Evolutionary conservation across 2,888 invertebrate genomes (phyloP).

Genomic region (Cosmopolites sordidus): DNA sequence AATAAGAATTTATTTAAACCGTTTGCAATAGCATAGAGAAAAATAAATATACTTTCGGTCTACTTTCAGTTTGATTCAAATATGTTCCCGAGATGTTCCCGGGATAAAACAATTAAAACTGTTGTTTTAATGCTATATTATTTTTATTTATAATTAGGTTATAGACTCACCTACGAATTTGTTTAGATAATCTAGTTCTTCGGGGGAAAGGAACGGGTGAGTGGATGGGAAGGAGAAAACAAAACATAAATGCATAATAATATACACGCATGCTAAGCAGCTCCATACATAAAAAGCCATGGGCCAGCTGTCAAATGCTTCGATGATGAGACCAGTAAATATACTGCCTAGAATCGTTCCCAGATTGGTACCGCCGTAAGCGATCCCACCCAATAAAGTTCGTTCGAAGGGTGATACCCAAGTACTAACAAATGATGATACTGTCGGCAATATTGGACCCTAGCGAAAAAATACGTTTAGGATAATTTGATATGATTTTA

Average conservation of each 20-base stretch:
- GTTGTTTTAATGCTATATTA: too few species aligned
- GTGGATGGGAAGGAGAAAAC: constrained; percentile 56
- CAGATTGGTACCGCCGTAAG: constrained; percentile 71
- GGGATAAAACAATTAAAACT: too few species aligned
- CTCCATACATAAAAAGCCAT: constrained; percentile 25
- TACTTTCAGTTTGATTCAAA: too few species aligned
- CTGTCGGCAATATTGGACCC: constrained; percentile 68
- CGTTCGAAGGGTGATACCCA: constrained; percentile 76
- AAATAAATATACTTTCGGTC: too few species aligned
- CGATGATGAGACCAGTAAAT: constrained; percentile 64
- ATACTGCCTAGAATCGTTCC: constrained; percentile 61
- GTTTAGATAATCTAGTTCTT: constrained; percentile 21
- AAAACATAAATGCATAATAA: constrained; percentile 23
- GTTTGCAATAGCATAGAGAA: too few species aligned
- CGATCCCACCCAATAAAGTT: constrained; percentile 69
- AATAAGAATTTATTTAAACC: too few species aligned
- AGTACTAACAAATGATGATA: constrained; percentile 54
- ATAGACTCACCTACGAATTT: constrained; percentile 7
- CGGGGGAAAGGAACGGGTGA: constrained; percentile 39
- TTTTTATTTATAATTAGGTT: too few species aligned
- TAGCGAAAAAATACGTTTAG: constrained; percentile 33
- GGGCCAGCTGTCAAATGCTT: constrained; percentile 63
- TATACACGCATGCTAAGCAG: constrained; percentile 6
- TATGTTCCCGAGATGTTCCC: too few species aligned
- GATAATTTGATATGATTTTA: too few species aligned